A percentile compares a stretch with the other conserved stretches of the same genome.
phyloP scores from a whole-genome alignment of 2,888 invertebrate species.

The Synanthedon tipuliformis region DNA sequence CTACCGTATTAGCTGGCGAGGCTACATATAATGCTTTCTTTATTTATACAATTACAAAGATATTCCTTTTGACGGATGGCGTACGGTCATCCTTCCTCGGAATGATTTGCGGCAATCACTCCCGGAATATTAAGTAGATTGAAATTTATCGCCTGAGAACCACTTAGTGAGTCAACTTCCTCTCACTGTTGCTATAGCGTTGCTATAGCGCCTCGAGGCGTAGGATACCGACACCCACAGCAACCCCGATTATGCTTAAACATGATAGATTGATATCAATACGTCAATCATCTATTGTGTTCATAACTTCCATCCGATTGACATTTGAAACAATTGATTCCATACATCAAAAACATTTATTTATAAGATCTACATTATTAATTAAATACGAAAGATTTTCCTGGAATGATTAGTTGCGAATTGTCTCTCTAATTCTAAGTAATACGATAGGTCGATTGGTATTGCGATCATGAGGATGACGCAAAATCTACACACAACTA shows the following conservation, averaged over 20 bases:
- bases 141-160: constrained; percentile 31
- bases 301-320: constrained; percentile 33
- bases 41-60: too few relatives aligned
- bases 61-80: constrained; percentile 1
- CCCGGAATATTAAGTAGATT: constrained; percentile 44
- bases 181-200: constrained; percentile 13
- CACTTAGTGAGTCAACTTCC: constrained; percentile 44
- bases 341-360: not conserved
- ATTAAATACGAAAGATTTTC: too few relatives aligned
- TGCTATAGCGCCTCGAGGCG: constrained; percentile 11
- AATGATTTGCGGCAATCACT: constrained; percentile 23
- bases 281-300: constrained; percentile 49
- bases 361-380: too few relatives aligned
- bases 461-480: too few relatives aligned
- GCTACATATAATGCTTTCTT: too few relatives aligned
- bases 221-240: constrained; percentile 24
- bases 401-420: too few relatives aligned
- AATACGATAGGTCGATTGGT: too few relatives aligned
- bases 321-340: constrained; percentile 44
- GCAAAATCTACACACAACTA: too few relatives aligned
- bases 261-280: constrained; percentile 19
- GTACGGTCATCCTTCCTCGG: constrained; percentile 13
- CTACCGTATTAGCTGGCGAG: too few relatives aligned
- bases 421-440: too few relatives aligned
- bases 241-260: constrained; percentile 1